These are phyloP conservation scores for Anableps anableps DNA, from an alignment of 2,797 vertebrate species.

Conservation along the genomic window DNA sequence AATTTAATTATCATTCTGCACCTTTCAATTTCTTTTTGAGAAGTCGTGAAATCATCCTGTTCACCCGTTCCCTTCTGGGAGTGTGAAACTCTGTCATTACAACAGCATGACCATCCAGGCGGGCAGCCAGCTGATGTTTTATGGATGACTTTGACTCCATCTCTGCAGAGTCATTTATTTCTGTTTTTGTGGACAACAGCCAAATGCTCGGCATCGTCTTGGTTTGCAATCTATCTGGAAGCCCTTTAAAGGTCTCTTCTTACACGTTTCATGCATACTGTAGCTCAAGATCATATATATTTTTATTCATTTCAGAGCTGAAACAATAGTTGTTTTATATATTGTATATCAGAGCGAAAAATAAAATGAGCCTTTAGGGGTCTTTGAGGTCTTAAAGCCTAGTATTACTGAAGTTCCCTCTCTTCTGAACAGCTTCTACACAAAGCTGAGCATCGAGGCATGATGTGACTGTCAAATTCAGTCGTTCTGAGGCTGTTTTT, in stretches of 20 bases:
- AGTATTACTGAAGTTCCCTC: not conserved
- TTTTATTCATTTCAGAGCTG: not conserved
- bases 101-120: constrained; percentile 1
- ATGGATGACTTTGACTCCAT: constrained; percentile 38
- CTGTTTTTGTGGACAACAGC: constrained; percentile 30
- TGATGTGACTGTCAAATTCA: too few relatives aligned
- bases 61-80: constrained; percentile 3
- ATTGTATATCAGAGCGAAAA: too few relatives aligned
- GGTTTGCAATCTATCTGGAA: constrained; percentile 26
- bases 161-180: constrained; percentile 40
- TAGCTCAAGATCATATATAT: not conserved
- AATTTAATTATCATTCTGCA: constrained; percentile 3
- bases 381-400: not conserved
- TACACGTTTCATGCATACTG: constrained; percentile 15
- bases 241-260: constrained; percentile 33
- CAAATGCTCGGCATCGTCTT: constrained; percentile 25
- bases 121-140: constrained; percentile 43
- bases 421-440: not conserved
- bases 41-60: constrained; percentile 22
- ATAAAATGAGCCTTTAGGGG: not conserved
- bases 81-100: constrained; percentile 39
- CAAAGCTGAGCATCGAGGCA: too few relatives aligned
- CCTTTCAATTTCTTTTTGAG: constrained; percentile 15
- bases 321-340: not conserved
- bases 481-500: too few relatives aligned